Base-by-base conservation (phyloP, 2,113 vertebrate species). In the Otus sunia region DNA sequence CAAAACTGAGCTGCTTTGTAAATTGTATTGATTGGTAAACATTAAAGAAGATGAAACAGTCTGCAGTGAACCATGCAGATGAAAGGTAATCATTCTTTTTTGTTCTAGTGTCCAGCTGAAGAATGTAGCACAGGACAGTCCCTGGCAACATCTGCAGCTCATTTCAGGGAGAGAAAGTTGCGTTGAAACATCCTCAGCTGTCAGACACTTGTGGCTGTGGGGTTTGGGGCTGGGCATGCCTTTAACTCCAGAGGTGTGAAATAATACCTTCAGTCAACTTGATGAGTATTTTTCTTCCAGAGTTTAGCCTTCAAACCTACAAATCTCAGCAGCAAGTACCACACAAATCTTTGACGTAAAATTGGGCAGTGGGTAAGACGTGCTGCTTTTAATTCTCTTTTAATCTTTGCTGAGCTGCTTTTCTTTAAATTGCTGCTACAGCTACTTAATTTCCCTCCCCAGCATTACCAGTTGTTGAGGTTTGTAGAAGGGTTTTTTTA, bases 321-420 rank as follows among this genome's bases (percentile, higher is more conserved):
- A 88, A 29, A 74, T 39, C 27, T 88, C 64, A 92, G 75, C 34
- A 93, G 68, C 67, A 92, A 83, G 36, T 49, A 53, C n/a, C n/a
- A 62, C 81, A 90, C 16, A 78, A 76, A 80, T 52, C 63, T 76
- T 78, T 36, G 18, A 59, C 0, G 0, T 77, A 81, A 81, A 93
- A 84, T 39, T 63, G 27, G 22, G 12, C 68, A 62, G 32, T 10
- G 2, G 15, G 56, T 39, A 71, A 26, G 45, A 59, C 37, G 62
- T 59, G n/a, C 41, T 83, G 90, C 4, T 95, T 96, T 92, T 91
- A 81, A 94, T 92, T 86, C 12, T 59, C 43, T 78, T 79, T 92
- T 92, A 94, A 92, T 94, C 79, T 88, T 88, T 41, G 13, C 30
- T 75, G 79, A 91, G 64, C 27, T 74, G 60, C 72, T 94, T 96